Conservation (phyloP, 2,888 invertebrate species). For the Netelia fuscicornis region DNA sequence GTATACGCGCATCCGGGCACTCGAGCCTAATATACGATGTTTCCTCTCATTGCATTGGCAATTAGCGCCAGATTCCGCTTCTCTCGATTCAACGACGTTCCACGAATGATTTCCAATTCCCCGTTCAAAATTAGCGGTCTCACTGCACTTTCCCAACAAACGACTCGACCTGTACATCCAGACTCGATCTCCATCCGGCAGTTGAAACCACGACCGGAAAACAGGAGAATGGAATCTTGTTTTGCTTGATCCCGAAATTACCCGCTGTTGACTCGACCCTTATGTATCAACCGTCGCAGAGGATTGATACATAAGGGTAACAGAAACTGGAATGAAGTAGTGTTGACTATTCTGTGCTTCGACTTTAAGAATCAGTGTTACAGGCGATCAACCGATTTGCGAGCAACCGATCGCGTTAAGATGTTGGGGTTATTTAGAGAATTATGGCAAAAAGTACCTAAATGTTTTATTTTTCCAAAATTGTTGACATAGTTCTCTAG, state of each 20-base stretch:
- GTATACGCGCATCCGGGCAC: background rate
- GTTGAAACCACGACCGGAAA: background rate
- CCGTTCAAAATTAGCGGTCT: slow-evolving; percentile 49
- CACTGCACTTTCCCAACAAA: slow-evolving; percentile 40
- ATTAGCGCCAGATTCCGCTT: slow-evolving; percentile 42
- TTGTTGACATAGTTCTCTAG: no score
- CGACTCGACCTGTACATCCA: slow-evolving; percentile 22
- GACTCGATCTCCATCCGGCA: no score
- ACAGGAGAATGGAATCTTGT: slow-evolving; percentile 6
- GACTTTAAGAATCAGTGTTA: no score
- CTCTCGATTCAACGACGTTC: slow-evolving; percentile 50
- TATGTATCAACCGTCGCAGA: background rate
- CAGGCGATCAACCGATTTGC: no score
- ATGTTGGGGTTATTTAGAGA: no score
- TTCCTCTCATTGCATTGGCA: slow-evolving; percentile 33
- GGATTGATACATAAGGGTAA: no score
- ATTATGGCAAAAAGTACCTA: no score
- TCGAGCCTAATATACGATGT: slow-evolving; percentile 29
- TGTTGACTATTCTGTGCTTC: background rate
- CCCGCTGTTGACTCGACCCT: background rate
- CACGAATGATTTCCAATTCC: slow-evolving; percentile 61
- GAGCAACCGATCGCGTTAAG: no score
- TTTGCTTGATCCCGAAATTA: background rate
- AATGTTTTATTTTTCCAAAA: no score
- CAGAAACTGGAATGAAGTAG: background rate